These are phyloP conservation scores for Esox niger DNA, from an alignment of 2,113 vertebrate genomes.

Conservation along the genomic window DNA sequence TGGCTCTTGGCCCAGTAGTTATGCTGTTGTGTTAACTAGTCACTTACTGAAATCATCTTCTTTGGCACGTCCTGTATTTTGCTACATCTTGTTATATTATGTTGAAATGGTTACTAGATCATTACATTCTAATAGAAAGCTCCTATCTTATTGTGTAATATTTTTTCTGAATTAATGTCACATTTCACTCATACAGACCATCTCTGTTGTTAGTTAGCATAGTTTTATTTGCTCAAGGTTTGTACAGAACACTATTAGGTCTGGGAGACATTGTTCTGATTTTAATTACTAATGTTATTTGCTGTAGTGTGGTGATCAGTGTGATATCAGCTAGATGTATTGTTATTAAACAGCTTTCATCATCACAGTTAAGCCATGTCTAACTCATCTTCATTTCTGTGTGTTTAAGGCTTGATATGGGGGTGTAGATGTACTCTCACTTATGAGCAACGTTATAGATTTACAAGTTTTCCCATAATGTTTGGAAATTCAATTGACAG, in stretches of 20 bases:
- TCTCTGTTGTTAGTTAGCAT: too few species aligned
- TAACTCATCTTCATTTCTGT: background rate
- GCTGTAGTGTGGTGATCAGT: background rate
- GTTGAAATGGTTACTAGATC: background rate
- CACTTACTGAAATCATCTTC: background rate
- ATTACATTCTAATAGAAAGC: background rate
- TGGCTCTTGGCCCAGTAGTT: background rate
- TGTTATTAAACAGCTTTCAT: background rate
- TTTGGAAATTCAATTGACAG: background rate
- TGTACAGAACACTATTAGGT: too few species aligned
- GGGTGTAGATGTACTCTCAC: background rate
- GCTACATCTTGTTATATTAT: background rate
- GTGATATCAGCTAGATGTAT: background rate
- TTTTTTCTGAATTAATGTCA: too few species aligned
- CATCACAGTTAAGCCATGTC: background rate
- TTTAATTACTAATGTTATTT: slow-evolving; percentile 1
- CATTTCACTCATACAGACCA: too few species aligned
- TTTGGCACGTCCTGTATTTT: background rate
- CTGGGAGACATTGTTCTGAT: background rate
- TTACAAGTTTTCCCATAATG: background rate
- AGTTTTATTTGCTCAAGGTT: too few species aligned
- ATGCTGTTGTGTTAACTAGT: background rate
- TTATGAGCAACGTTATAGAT: background rate
- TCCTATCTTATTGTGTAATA: background rate
- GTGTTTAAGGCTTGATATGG: background rate